phyloP scores from a whole-genome alignment of 2,113 vertebrate species.

The Agapornis roseicollis region DNA sequence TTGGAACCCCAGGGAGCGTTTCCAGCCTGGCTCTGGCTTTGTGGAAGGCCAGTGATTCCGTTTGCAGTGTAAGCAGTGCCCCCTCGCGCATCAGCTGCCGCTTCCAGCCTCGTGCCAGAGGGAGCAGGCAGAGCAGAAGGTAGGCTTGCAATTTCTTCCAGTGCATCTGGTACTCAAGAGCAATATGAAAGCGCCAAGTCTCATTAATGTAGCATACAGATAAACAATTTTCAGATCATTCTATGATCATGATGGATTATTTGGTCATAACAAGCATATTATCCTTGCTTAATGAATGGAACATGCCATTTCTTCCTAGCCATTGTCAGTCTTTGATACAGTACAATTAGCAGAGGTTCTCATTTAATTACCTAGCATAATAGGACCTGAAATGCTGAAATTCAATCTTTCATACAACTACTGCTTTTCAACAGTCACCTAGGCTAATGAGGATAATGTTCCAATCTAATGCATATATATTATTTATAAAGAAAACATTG shows the following conservation, averaged over 20 bases:
- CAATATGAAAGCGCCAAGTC: neutral
- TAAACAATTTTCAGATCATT: neutral
- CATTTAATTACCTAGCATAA: constrained; percentile 29
- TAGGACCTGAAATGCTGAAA: constrained; percentile 42
- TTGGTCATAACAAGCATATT: neutral
- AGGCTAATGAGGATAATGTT: constrained; percentile 42
- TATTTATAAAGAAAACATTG: constrained; percentile 19
- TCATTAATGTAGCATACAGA: neutral
- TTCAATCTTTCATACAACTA: constrained; percentile 1
- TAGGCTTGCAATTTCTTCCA: neutral
- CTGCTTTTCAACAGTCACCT: constrained; percentile 21
- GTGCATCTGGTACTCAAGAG: neutral
- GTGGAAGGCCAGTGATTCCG: neutral
- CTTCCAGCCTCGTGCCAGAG: neutral
- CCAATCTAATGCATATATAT: neutral
- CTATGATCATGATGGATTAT: neutral
- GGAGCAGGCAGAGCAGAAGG: neutral
- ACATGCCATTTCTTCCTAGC: neutral
- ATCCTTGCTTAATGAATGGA: neutral
- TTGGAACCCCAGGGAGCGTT: neutral
- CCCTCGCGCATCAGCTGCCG: constrained; percentile 12
- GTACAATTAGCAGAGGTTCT: constrained; percentile 25
- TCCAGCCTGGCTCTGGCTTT: neutral
- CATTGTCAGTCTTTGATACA: neutral
- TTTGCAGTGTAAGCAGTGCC: constrained; percentile 39